These are phyloP conservation scores for Drosophila multiciliata DNA, from an alignment of 2,888 invertebrate genomes.

Conservation along the genomic window DNA sequence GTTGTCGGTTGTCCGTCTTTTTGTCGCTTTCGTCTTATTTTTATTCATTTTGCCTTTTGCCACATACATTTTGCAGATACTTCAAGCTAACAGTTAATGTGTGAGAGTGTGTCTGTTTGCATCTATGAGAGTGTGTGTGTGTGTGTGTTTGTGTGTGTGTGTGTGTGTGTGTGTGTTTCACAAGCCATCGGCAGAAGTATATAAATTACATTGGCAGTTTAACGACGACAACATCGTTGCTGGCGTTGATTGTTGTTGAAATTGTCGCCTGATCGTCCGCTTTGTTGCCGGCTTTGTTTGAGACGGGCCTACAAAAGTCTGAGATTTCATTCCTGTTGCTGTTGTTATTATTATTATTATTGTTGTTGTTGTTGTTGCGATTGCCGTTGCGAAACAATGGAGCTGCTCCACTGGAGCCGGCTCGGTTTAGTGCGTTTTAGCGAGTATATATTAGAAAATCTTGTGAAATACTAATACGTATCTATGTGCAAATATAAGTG, in stretches of 20 bases:
- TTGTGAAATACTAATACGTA: slow-evolving; percentile 37
- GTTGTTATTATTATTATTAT: slow-evolving; percentile 15
- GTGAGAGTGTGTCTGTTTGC: neutral
- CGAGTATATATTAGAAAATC: slow-evolving; percentile 44
- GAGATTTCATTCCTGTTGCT: slow-evolving; percentile 36
- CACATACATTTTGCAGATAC: slow-evolving; percentile 59
- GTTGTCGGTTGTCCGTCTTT: slow-evolving; percentile 19
- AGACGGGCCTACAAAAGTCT: slow-evolving; percentile 41
- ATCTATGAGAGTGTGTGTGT: neutral
- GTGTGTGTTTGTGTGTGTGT: slow-evolving; percentile 10
- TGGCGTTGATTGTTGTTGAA: slow-evolving; percentile 44
- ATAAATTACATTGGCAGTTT: slow-evolving; percentile 77
- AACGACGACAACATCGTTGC: slow-evolving; percentile 39
- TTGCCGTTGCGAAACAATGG: slow-evolving; percentile 39
- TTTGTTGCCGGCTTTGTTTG: slow-evolving; percentile 49
- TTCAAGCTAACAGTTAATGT: slow-evolving; percentile 54
- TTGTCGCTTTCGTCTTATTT: slow-evolving; percentile 13
- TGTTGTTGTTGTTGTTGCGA: neutral
- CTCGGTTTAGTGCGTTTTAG: slow-evolving; percentile 51
- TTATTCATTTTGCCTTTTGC: slow-evolving; percentile 28
- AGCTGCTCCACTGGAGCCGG: slow-evolving; percentile 15
- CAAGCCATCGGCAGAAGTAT: slow-evolving; percentile 64
- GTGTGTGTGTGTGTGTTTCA: slow-evolving; percentile 32
- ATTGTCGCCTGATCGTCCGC: slow-evolving; percentile 49
- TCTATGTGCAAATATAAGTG: neutral